Conservation (phyloP, 2,113 vertebrate genomes). For the Crotophaga sulcirostris region DNA sequence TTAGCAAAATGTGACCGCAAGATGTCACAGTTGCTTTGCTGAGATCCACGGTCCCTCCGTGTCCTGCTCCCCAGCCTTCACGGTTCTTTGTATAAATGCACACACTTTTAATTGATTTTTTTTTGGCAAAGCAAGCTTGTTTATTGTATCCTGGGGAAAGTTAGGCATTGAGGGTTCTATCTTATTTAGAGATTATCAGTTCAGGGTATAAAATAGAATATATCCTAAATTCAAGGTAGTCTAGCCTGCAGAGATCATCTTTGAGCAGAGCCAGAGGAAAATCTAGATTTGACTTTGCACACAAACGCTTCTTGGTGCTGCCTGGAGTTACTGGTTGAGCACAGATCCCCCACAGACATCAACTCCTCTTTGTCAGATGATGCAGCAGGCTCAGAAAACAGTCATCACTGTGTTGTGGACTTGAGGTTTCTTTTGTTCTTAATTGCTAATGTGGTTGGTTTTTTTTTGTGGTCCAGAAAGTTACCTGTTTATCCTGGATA, state of each 20-base stretch:
- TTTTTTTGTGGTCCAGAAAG: background rate
- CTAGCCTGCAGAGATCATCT: background rate
- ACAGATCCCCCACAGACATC: background rate
- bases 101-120: accelerated
- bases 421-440: background rate
- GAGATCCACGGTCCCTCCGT: accelerated
- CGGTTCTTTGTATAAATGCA: accelerated
- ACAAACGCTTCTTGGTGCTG: background rate
- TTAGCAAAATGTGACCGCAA: constrained; percentile 17
- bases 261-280: background rate
- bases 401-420: background rate
- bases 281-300: background rate
- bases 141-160: background rate
- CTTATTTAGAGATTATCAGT: background rate
- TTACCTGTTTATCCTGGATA: background rate
- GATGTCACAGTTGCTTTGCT: constrained; percentile 35
- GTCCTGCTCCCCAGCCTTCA: background rate
- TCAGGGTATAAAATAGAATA: background rate
- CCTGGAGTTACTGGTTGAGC: background rate
- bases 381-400: background rate
- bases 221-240: background rate
- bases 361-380: background rate
- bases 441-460: background rate
- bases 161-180: background rate
- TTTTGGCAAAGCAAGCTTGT: background rate